Evolutionary conservation across 2,888 invertebrate genomes (phyloP).

Genomic region (Stenodera caucasica): DNA sequence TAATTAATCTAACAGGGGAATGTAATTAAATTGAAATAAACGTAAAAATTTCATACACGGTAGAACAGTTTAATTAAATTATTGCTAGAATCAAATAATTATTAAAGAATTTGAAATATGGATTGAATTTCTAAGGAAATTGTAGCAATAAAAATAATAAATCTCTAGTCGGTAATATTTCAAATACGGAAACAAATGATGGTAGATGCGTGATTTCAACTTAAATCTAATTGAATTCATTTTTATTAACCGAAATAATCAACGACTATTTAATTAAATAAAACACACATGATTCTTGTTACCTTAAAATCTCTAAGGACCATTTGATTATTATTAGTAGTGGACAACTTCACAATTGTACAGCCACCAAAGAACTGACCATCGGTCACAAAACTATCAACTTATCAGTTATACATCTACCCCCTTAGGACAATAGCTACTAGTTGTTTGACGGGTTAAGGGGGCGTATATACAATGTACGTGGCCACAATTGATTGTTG

Average conservation of each 20-base stretch:
- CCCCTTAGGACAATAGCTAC: constrained; percentile 47
- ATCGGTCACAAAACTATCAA: constrained; percentile 50
- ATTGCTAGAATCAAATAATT: not conserved
- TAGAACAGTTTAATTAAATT: not conserved
- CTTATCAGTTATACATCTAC: constrained; percentile 49
- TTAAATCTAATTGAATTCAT: not conserved
- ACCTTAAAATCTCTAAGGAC: constrained; percentile 24
- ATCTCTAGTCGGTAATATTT: not conserved
- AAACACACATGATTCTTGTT: constrained; percentile 12
- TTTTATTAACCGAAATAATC: not conserved
- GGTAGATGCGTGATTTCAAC: not conserved
- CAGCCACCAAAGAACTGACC: constrained; percentile 52
- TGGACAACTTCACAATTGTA: constrained; percentile 41
- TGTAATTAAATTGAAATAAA: not conserved
- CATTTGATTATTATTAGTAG: constrained; percentile 22
- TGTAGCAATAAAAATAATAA: not conserved
- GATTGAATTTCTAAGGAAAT: not conserved
- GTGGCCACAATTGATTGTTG: constrained; percentile 56
- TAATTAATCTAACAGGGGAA: not conserved
- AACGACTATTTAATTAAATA: not conserved
- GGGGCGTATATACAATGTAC: constrained; percentile 47
- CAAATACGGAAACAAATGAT: not conserved
- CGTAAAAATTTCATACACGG: not conserved
- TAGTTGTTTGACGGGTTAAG: constrained; percentile 43
- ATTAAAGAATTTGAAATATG: not conserved